Percentiles rank a stretch among this genome's conserved stretches.
These are phyloP conservation scores for Tenualosa thibaudeaui DNA, from an alignment of 2,797 vertebrate species.

Conservation along the genomic window DNA sequence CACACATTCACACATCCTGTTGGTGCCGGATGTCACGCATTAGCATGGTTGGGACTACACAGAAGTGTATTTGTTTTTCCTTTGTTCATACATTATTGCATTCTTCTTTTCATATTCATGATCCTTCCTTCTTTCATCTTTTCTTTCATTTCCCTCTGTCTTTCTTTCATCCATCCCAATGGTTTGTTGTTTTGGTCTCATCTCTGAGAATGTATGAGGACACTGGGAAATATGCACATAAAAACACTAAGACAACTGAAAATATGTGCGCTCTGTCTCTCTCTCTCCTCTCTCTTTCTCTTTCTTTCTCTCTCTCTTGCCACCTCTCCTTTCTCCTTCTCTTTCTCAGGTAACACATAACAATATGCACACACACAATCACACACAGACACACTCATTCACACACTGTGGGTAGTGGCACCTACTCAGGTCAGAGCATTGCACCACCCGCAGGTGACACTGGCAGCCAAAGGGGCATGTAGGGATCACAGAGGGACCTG, in stretches of 20 bases:
- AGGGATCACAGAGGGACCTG: slow-evolving; percentile 56
- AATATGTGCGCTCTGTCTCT: background rate
- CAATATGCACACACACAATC: background rate
- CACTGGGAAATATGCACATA: background rate
- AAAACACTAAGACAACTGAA: background rate
- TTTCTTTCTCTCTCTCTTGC: background rate
- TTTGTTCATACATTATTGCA: background rate
- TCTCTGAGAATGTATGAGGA: background rate
- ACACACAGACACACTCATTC: background rate
- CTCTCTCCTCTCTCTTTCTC: background rate
- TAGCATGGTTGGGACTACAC: background rate
- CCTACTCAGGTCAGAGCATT: slow-evolving; percentile 92
- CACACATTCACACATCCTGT: background rate
- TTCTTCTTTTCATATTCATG: background rate
- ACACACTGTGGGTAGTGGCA: background rate
- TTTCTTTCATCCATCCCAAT: slow-evolving; percentile 4
- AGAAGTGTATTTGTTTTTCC: background rate
- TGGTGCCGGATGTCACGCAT: background rate
- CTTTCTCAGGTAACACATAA: background rate
- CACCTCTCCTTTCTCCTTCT: slow-evolving; percentile 19
- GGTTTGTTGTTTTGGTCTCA: slow-evolving; percentile 4
- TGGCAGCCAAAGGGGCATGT: slow-evolving; percentile 90
- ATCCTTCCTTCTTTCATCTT: background rate
- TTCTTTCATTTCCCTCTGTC: slow-evolving; percentile 21
- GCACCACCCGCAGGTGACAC: slow-evolving; percentile 84